phyloP scores from a whole-genome alignment of 2,113 vertebrate species.

The Boulengeromyrus knoepffleri region DNA sequence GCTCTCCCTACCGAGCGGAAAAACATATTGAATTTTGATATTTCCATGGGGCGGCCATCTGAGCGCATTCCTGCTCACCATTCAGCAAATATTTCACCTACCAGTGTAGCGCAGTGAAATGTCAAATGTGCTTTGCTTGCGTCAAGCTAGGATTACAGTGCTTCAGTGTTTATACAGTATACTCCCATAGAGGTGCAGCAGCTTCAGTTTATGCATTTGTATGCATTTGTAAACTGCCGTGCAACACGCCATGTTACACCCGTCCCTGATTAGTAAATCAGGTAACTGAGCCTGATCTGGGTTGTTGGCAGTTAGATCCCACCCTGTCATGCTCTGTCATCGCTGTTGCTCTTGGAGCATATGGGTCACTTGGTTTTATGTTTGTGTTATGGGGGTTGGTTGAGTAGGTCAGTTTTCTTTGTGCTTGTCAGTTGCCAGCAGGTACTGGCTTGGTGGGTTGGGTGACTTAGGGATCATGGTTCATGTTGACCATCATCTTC shows the following conservation, averaged over 20 bases:
- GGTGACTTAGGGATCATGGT: neutral
- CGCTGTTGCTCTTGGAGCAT: neutral
- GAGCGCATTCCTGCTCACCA: neutral
- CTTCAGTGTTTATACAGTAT: neutral
- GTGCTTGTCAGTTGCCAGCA: neutral
- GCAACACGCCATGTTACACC: neutral
- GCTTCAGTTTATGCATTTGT: neutral
- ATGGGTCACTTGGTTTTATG: neutral
- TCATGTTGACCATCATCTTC: neutral
- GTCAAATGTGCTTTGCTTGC: neutral
- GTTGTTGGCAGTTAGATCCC: neutral
- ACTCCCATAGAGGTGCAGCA: neutral
- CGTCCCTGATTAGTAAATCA: neutral
- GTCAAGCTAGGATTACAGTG: neutral
- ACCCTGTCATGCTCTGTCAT: neutral
- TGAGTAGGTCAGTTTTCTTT: neutral
- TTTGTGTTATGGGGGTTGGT: neutral
- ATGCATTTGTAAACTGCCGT: neutral
- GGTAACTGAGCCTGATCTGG: neutral
- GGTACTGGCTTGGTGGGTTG: neutral
- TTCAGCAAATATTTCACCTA: neutral
- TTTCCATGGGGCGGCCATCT: neutral
- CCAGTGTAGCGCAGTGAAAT: neutral
- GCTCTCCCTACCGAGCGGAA: neutral
- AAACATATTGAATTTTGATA: neutral